phyloP scores from a whole-genome alignment of 2,113 vertebrate species.

The Lota lota region DNA sequence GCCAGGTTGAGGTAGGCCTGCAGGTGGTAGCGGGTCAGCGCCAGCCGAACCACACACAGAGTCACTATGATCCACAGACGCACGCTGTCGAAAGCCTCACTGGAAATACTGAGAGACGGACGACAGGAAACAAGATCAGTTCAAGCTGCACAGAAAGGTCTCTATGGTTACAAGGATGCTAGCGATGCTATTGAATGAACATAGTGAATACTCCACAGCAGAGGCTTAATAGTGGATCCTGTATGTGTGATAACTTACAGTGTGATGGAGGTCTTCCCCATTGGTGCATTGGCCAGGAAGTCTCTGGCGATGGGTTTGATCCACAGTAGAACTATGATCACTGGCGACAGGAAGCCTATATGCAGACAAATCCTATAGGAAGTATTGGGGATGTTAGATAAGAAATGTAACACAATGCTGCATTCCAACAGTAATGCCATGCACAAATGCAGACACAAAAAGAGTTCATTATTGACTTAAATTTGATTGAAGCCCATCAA shows the following conservation, averaged over 20 bases:
- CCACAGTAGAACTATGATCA: conserved; percentile 85
- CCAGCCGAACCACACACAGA: conserved; percentile 79
- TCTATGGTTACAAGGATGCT: no score
- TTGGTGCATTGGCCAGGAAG: conserved; percentile 81
- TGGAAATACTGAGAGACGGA: conserved; percentile 74
- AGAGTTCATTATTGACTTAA: background rate
- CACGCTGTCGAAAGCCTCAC: conserved; percentile 74
- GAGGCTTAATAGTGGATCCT: no score
- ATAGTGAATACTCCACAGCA: no score
- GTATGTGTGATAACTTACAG: conserved; percentile 71
- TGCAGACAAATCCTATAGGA: conserved; percentile 81
- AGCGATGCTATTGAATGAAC: no score
- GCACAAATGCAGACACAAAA: no score
- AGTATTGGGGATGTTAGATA: background rate
- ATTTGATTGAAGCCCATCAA: no score
- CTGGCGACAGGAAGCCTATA: conserved; percentile 83
- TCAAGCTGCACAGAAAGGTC: background rate
- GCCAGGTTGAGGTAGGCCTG: conserved; percentile 94
- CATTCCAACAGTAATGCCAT: no score
- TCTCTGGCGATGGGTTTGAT: conserved; percentile 88
- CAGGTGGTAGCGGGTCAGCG: conserved; percentile 80
- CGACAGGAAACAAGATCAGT: background rate
- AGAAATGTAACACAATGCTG: no score
- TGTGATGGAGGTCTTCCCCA: conserved; percentile 77
- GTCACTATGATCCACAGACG: conserved; percentile 85